Percentiles rank a stretch among this genome's conserved stretches.
Evolutionary conservation across 2,797 vertebrate genomes (phyloP).

Genomic region (Synaphobranchus kaupii): DNA sequence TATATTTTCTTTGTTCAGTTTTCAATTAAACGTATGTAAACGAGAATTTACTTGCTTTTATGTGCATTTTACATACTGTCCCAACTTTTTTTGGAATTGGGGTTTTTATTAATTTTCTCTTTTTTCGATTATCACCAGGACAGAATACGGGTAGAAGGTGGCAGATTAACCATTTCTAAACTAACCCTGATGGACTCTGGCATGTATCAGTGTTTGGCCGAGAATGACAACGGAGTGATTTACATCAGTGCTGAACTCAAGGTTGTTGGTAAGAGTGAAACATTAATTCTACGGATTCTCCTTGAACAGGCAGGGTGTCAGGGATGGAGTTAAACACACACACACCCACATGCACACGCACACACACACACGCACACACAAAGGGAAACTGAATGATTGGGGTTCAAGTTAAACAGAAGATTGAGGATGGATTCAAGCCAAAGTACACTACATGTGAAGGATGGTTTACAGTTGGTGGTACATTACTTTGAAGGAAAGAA

Average conservation of each 20-base stretch:
- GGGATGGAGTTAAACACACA: slow-evolving; percentile 1
- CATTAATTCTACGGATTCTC: slow-evolving; percentile 8
- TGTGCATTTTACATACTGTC: too few relatives aligned
- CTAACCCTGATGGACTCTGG: slow-evolving; percentile 70
- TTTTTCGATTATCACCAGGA: slow-evolving; percentile 57
- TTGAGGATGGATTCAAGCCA: too few relatives aligned
- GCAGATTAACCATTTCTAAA: slow-evolving; percentile 65
- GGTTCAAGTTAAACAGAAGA: too few relatives aligned
- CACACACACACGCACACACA: neutral
- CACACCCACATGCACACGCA: neutral
- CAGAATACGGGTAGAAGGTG: slow-evolving; percentile 63
- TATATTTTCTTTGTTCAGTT: too few relatives aligned
- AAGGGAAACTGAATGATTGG: too few relatives aligned
- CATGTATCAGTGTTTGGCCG: slow-evolving; percentile 78
- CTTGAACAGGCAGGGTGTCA: slow-evolving; percentile 16
- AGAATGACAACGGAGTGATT: slow-evolving; percentile 66
- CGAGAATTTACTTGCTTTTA: too few relatives aligned
- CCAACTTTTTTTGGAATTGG: too few relatives aligned
- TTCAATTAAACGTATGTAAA: too few relatives aligned
- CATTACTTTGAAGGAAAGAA: too few relatives aligned
- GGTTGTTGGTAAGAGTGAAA: slow-evolving; percentile 69
- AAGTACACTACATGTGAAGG: too few relatives aligned
- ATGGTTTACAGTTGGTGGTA: too few relatives aligned
- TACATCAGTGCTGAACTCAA: slow-evolving; percentile 76
- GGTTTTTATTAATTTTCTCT: neutral